phyloP scores from a whole-genome alignment of 2,797 vertebrate species.

The Mycteria americana region DNA sequence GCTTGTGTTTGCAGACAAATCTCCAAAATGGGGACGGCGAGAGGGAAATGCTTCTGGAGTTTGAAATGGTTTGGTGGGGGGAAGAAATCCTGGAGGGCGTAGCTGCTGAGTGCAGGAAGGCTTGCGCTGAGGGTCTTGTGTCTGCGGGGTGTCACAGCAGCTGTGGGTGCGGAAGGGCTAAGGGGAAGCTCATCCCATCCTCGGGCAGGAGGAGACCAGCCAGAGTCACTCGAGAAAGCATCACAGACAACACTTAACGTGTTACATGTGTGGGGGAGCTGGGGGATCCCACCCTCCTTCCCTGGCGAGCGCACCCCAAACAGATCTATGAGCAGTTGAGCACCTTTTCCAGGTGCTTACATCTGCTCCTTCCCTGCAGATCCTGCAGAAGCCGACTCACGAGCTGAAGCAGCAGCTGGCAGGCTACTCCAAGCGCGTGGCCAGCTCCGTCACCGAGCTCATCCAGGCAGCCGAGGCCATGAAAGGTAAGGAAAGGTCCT shows the following conservation, averaged over 20 bases:
- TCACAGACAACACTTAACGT: not conserved
- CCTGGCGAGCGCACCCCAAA: fast-evolving
- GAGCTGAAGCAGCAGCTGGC: conserved; percentile 88
- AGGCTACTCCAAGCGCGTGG: conserved; percentile 84
- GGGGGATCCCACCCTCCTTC: not conserved
- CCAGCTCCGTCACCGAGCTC: conserved; percentile 87
- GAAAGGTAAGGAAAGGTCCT: conserved; percentile 78
- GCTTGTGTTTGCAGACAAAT: not conserved
- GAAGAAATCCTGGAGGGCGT: not conserved
- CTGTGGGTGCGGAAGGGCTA: not conserved
- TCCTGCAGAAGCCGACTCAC: conserved; percentile 84
- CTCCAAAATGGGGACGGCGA: not conserved
- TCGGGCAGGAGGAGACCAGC: not conserved
- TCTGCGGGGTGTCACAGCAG: not conserved
- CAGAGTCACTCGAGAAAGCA: not conserved
- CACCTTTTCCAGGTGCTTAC: not conserved
- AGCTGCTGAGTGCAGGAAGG: not conserved
- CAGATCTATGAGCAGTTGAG: not conserved
- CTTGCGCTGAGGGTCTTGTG: not conserved
- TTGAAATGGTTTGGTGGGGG: not conserved
- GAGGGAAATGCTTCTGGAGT: not conserved
- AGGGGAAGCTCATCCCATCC: not conserved
- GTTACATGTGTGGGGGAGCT: not conserved
- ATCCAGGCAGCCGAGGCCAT: conserved; percentile 91
- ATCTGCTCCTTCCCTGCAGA: conserved; percentile 51